A percentile compares a stretch with the other conserved stretches of the same genome.
phyloP scores from a whole-genome alignment of 2,113 vertebrate genomes.

The Python bivittatus region DNA sequence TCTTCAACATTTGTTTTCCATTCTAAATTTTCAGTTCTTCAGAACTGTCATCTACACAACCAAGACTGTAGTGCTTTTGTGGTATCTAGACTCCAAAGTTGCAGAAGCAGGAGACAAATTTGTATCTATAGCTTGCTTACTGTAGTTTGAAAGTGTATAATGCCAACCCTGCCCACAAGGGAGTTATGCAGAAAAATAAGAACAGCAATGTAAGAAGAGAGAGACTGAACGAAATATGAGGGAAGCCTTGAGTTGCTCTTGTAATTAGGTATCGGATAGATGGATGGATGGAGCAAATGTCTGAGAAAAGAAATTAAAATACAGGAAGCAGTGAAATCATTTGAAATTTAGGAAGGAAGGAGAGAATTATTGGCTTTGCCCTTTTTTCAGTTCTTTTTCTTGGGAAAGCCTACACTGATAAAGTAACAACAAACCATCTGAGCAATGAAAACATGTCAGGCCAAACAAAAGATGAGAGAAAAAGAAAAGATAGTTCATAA shows the following conservation, averaged over 20 bases:
- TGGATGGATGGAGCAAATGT: background rate
- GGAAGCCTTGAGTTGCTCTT: background rate
- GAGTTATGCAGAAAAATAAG: background rate
- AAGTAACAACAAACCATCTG: background rate
- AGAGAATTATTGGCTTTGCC: background rate
- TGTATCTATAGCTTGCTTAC: background rate
- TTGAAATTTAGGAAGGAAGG: background rate
- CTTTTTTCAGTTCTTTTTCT: background rate
- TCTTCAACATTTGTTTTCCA: background rate
- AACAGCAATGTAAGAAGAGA: background rate
- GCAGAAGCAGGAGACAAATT: background rate
- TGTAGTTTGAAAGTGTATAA: background rate
- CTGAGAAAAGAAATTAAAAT: background rate
- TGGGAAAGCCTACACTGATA: background rate
- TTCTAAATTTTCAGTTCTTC: constrained; percentile 13
- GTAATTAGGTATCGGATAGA: background rate
- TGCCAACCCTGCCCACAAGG: background rate
- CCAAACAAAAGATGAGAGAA: background rate
- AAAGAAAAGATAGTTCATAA: background rate
- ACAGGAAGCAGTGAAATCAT: background rate
- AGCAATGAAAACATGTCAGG: background rate
- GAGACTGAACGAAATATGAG: background rate
- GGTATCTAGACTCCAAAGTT: constrained; percentile 1
- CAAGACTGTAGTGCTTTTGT: background rate
- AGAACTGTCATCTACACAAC: background rate